Conservation (phyloP, 2,797 vertebrate species). For the Coracias cyanogaster region DNA sequence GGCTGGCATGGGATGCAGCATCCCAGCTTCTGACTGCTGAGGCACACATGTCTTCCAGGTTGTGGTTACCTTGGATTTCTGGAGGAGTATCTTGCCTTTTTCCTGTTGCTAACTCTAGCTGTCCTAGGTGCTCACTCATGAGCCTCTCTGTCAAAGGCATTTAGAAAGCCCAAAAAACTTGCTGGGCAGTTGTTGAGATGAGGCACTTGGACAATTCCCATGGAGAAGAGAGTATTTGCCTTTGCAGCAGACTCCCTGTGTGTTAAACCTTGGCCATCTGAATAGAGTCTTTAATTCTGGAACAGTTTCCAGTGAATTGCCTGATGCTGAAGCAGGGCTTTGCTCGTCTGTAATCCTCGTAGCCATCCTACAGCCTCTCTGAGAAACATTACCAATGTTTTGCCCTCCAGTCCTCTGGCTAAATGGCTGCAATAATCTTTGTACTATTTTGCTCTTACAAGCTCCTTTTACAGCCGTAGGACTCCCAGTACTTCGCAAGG, state of each 20-base stretch:
- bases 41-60: neutral
- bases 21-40: neutral
- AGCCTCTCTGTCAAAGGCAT: neutral
- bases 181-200: neutral
- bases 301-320: neutral
- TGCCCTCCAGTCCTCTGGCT: neutral
- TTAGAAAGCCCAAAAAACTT: slow-evolving; percentile 8
- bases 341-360: neutral
- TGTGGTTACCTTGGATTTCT: neutral
- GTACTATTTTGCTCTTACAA: neutral
- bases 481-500: neutral
- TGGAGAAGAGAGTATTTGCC: neutral
- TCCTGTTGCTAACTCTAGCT: neutral
- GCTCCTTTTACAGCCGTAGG: neutral
- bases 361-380: neutral
- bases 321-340: neutral
- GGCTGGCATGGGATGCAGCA: accelerated
- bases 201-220: neutral
- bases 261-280: neutral
- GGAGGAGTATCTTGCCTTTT: neutral
- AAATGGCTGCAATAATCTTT: neutral
- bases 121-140: neutral
- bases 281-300: neutral
- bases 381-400: neutral
- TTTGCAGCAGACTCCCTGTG: slow-evolving; percentile 8